These are phyloP conservation scores for Buteo buteo DNA, from an alignment of 2,113 vertebrate genomes.

Conservation along the genomic window DNA sequence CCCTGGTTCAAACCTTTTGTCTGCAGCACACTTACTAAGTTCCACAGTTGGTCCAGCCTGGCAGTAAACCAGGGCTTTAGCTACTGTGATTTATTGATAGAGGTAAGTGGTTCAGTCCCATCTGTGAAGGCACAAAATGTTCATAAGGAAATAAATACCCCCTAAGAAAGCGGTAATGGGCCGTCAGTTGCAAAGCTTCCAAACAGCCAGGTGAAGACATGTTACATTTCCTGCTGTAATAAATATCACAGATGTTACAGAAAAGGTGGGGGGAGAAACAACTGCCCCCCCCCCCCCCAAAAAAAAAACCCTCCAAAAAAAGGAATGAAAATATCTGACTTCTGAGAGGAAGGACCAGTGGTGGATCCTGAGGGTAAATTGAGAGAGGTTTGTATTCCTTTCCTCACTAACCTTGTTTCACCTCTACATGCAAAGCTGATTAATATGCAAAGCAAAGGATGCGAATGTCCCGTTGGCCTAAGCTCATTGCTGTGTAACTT, in stretches of 20 bases:
- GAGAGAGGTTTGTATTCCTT: neutral
- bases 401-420: neutral
- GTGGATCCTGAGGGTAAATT: neutral
- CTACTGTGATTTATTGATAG: neutral
- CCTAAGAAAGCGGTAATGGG: neutral
- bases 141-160: neutral
- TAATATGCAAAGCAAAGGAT: neutral
- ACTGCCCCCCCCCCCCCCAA: neutral
- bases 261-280: neutral
- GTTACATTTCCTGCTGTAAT: neutral
- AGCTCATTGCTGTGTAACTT: neutral
- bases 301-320: neutral
- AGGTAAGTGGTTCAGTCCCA: neutral
- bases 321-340: neutral
- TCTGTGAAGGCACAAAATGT: neutral
- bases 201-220: neutral
- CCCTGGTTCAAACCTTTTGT: neutral
- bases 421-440: neutral
- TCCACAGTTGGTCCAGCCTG: neutral
- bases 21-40: neutral
- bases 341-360: neutral
- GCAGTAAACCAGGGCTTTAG: neutral
- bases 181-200: neutral
- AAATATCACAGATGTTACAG: neutral
- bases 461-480: neutral